Conservation (phyloP, 2,113 vertebrate genomes). For the Pseudopodoces humilis region DNA sequence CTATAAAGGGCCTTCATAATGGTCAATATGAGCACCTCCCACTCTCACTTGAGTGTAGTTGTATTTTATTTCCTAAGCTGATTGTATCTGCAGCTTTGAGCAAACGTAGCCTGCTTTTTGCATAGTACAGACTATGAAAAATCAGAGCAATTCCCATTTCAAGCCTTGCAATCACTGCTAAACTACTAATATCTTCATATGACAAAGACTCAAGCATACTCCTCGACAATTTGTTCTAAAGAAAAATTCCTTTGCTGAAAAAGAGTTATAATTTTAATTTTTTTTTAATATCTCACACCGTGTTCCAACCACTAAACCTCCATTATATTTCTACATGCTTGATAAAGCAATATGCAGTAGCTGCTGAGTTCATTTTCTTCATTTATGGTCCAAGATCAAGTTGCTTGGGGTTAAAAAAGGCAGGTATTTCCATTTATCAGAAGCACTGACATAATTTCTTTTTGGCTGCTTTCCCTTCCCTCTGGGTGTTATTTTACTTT, state of each 20-base stretch:
- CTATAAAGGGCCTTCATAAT: not conserved
- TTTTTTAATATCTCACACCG: not conserved
- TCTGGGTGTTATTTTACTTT: not conserved
- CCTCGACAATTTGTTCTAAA: not conserved
- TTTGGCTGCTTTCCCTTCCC: not conserved
- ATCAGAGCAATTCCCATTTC: not conserved
- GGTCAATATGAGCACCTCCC: not conserved
- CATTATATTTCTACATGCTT: not conserved
- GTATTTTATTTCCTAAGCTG: not conserved
- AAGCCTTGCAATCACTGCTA: not conserved
- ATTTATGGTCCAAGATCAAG: not conserved
- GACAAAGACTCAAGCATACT: not conserved
- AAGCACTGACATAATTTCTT: not conserved
- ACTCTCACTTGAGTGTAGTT: not conserved
- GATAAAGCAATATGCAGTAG: not conserved
- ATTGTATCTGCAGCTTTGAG: not conserved
- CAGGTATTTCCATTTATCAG: not conserved
- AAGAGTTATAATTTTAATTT: not conserved
- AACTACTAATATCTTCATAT: not conserved
- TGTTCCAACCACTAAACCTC: not conserved
- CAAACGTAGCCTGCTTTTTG: not conserved
- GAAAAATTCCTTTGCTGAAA: not conserved
- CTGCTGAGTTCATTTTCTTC: not conserved
- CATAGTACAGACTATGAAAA: not conserved
- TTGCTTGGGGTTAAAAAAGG: not conserved